A percentile compares a stretch with the other conserved stretches of the same genome.
Evolutionary conservation across 2,888 invertebrate genomes (phyloP).

Genomic region (Mechanitis mazaeus): DNA sequence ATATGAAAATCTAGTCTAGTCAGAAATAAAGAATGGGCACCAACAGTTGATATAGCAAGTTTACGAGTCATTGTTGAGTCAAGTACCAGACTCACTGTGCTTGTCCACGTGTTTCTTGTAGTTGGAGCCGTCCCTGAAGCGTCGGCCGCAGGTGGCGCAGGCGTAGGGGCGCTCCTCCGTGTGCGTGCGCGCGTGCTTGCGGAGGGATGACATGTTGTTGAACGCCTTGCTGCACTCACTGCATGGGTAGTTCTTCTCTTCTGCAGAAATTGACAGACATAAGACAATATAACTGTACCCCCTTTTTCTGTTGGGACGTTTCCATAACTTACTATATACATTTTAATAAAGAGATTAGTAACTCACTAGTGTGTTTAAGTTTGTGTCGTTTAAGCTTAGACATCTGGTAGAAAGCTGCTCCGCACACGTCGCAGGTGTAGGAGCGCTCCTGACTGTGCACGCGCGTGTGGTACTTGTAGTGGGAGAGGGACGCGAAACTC

Average conservation of each 20-base stretch:
- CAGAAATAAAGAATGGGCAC: no score
- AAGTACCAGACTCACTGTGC: slow-evolving; percentile 34
- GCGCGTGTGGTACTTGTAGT: slow-evolving; percentile 83
- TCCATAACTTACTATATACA: neutral
- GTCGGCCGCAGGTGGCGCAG: slow-evolving; percentile 76
- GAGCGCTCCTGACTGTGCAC: slow-evolving; percentile 80
- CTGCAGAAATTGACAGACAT: slow-evolving; percentile 36
- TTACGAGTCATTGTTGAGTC: no score
- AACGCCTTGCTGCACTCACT: slow-evolving; percentile 79
- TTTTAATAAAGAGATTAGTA: no score
- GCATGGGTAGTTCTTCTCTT: slow-evolving; percentile 75
- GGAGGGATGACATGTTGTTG: slow-evolving; percentile 75
- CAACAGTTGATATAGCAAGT: no score
- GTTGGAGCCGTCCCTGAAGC: slow-evolving; percentile 81
- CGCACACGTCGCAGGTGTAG: slow-evolving; percentile 79
- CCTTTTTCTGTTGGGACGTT: no score
- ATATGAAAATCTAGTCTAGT: no score
- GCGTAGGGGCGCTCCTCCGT: slow-evolving; percentile 78
- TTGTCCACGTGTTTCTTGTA: slow-evolving; percentile 79
- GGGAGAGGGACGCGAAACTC: slow-evolving; percentile 82
- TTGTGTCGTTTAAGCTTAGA: slow-evolving; percentile 84
- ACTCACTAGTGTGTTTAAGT: slow-evolving; percentile 76
- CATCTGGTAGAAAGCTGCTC: slow-evolving; percentile 81
- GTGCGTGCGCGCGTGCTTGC: slow-evolving; percentile 79
- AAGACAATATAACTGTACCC: neutral